Conservation (phyloP, 2,888 invertebrate genomes). For the Cataglyphis livida region DNA sequence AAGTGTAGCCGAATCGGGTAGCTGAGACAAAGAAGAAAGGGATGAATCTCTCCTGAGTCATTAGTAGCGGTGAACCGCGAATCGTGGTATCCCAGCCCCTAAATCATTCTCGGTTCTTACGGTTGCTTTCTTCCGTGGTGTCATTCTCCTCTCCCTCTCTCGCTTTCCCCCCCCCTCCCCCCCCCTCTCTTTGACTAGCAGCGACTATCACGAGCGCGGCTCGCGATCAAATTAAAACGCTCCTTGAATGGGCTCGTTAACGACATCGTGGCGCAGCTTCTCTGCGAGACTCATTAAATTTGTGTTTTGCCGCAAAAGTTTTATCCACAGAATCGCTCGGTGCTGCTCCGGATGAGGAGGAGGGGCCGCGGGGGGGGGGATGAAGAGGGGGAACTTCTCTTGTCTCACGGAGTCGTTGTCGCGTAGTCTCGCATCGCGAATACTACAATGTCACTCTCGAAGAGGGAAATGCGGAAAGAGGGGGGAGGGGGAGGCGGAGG, state of each 20-base stretch:
- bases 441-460: neutral
- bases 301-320: constrained; percentile 62
- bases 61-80: constrained; percentile 27
- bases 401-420: neutral
- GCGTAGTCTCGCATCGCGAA: constrained; percentile 32
- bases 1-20: neutral
- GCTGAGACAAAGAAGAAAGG: neutral
- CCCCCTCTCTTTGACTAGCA: neutral
- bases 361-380: too few relatives aligned
- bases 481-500: too few relatives aligned
- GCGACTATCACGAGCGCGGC: constrained; percentile 42
- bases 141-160: neutral
- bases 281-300: constrained; percentile 72
- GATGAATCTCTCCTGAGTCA: constrained; percentile 27
- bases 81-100: constrained; percentile 11
- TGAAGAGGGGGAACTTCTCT: neutral
- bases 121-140: constrained; percentile 26
- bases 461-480: neutral
- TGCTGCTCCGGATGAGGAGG: neutral
- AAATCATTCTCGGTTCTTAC: constrained; percentile 22
- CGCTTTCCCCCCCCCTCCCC: neutral
- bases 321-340: constrained; percentile 21
- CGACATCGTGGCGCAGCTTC: constrained; percentile 59
- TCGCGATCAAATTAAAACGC: constrained; percentile 73
- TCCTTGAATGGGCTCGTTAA: constrained; percentile 73